Percentiles rank a stretch among this genome's conserved stretches.
These are phyloP conservation scores for Cydia pomonella DNA, from an alignment of 1,140 invertebrate species.

Conservation along the genomic window DNA sequence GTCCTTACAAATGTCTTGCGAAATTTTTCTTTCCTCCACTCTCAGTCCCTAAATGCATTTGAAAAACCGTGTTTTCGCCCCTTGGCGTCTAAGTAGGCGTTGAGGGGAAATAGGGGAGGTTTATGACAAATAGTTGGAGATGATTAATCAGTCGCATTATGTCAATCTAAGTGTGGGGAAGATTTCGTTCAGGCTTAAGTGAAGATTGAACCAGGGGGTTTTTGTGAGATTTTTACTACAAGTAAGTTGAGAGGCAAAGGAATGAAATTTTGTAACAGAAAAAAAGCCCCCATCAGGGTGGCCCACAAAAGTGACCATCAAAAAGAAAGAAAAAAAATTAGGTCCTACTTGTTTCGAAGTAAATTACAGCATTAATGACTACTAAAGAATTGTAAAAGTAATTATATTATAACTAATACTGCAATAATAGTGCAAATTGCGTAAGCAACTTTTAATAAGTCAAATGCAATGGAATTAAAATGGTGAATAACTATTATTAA, in stretches of 20 bases:
- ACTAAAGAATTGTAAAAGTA: no score
- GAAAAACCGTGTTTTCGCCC: conserved; percentile 10
- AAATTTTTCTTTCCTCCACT: neutral
- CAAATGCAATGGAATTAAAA: no score
- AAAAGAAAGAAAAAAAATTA: no score
- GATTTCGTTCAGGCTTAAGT: neutral
- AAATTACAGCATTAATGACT: no score
- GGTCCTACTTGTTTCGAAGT: no score
- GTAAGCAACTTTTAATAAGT: no score
- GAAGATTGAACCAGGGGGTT: neutral
- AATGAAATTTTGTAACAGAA: neutral
- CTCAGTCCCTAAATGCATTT: neutral
- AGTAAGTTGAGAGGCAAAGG: neutral
- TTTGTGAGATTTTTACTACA: neutral
- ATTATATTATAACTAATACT: no score
- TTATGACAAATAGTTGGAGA: conserved; percentile 27
- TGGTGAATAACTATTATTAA: no score
- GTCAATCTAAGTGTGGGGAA: conserved; percentile 22
- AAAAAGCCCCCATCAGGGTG: no score
- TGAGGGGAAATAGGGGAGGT: neutral
- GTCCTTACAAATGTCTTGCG: neutral
- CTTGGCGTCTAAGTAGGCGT: neutral
- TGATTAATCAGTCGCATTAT: conserved; percentile 22
- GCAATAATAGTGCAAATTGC: no score
- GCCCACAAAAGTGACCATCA: no score